Evolutionary conservation across 2,888 invertebrate genomes (phyloP), one percentile per base, ranked within the genome.

Genomic region (Drosophila kuntzei): DNA sequence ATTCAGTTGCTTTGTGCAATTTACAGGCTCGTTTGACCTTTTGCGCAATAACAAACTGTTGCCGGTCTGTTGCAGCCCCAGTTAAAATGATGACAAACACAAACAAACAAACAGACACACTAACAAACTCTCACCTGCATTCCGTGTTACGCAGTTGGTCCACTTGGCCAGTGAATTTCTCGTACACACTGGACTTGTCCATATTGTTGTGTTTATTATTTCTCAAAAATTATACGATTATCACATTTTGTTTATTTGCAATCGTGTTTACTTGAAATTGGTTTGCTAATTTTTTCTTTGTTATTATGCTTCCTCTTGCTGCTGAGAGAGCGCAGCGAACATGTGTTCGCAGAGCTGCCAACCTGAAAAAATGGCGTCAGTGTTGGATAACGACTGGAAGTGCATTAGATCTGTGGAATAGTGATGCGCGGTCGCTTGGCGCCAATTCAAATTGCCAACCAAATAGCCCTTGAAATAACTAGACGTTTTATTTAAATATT

Each of bases 101-200:
- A 39, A 25, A 22, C 16, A 14, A 27, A 53, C 51, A 59, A 49
- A 32, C 22, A 39, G 20, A 27, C n/a, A 14, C 27, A 53, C 49
- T 53, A 51, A 32, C 22, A 27, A 32, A 58, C n/a, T 43, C 83
- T 65, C 69, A 92, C 92, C 91, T 92, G 91, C 92, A 92, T 90
- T 92, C 92, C 12, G 91, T 92, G 54, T 90, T 92, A 55, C 92
- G 90, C 63, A 92, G 84, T 64, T 91, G 89, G 53, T 92, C 92
- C 60, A 92, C 90, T 32, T 87, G 79, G 29, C 90, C 89, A 18
- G 86, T 90, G 71, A 92, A 92, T 50, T 89, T 90, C 5, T 86
- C 85, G 76, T 91, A 91, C 20, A 77, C 87, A 49, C 77, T 86
- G 70, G 90, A 83, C 71, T 90, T 91, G 50, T 91, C 91, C 91